Percentiles rank a stretch among this genome's conserved stretches.
Evolutionary conservation across 2,888 invertebrate genomes (phyloP).

Genomic region (Orthosia gracilis): DNA sequence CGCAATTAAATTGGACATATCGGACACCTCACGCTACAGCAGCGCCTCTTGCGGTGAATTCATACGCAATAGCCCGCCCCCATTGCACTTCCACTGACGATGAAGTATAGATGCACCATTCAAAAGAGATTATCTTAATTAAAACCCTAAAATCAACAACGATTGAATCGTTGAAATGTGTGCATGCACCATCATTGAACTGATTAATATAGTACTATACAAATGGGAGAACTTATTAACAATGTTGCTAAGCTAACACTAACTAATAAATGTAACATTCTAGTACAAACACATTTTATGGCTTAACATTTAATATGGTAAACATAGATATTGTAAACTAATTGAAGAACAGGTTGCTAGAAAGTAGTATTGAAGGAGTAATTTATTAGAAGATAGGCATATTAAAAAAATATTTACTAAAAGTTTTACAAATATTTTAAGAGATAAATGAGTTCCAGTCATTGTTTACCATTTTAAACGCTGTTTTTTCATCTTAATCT

Average conservation of each 20-base stretch:
- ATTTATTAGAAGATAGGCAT: too few species aligned
- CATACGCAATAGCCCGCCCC: too few species aligned
- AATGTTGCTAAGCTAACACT: conserved; percentile 19
- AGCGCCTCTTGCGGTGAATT: too few species aligned
- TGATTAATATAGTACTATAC: background rate
- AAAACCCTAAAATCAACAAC: background rate
- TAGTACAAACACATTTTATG: background rate
- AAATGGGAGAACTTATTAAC: background rate
- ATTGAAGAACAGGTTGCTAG: too few species aligned
- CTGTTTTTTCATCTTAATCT: background rate
- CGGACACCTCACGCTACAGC: too few species aligned
- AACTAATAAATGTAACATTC: background rate
- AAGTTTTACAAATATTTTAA: too few species aligned
- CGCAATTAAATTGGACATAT: too few species aligned
- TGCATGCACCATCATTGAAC: background rate
- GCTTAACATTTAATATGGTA: background rate
- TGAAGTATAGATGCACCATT: background rate
- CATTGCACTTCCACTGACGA: too few species aligned
- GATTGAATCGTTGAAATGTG: background rate
- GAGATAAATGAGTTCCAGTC: background rate
- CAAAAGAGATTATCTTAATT: background rate
- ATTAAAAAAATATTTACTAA: too few species aligned
- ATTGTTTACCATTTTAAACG: conserved; percentile 13
- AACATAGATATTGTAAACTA: background rate
- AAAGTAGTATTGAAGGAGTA: too few species aligned